A percentile compares a stretch with the other conserved stretches of the same genome.
phyloP scores from a whole-genome alignment of 2,113 vertebrate genomes.

The Anhinga anhinga region DNA sequence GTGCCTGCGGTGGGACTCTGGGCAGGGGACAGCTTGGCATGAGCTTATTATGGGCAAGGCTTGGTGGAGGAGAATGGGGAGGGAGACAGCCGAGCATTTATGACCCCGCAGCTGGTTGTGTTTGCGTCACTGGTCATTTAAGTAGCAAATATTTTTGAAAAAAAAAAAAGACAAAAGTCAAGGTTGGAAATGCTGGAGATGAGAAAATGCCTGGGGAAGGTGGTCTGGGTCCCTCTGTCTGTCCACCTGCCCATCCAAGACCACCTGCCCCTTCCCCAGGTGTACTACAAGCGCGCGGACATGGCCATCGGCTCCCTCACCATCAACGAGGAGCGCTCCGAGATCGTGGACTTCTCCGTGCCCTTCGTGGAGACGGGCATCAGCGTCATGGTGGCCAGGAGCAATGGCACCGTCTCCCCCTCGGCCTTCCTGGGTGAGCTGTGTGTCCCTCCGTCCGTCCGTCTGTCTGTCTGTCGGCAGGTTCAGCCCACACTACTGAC shows the following conservation, averaged over 20 bases:
- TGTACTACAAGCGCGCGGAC: constrained; percentile 94
- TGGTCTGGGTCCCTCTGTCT: background rate
- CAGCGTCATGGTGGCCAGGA: constrained; percentile 96
- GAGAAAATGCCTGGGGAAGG: background rate
- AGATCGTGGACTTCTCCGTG: constrained; percentile 97
- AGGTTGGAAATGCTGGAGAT: background rate
- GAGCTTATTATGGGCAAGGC: background rate
- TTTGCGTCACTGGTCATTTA: background rate
- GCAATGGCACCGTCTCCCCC: constrained; percentile 95
- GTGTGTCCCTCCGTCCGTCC: background rate
- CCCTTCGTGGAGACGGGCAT: constrained; percentile 98
- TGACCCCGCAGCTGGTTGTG: background rate
- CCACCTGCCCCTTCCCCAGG: constrained; percentile 69
- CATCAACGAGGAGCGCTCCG: constrained; percentile 95
- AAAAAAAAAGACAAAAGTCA: background rate
- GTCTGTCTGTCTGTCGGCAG: background rate
- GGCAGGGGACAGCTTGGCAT: background rate
- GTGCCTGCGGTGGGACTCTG: background rate
- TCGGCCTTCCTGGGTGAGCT: constrained; percentile 92
- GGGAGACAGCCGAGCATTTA: background rate
- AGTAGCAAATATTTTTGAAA: background rate
- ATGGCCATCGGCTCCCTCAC: constrained; percentile 99
- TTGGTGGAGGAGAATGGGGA: background rate
- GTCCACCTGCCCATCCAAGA: background rate
- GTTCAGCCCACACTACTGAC: background rate